These are phyloP conservation scores for Galerucella nymphaeae DNA, from an alignment of 2,888 invertebrate species.

Conservation along the genomic window DNA sequence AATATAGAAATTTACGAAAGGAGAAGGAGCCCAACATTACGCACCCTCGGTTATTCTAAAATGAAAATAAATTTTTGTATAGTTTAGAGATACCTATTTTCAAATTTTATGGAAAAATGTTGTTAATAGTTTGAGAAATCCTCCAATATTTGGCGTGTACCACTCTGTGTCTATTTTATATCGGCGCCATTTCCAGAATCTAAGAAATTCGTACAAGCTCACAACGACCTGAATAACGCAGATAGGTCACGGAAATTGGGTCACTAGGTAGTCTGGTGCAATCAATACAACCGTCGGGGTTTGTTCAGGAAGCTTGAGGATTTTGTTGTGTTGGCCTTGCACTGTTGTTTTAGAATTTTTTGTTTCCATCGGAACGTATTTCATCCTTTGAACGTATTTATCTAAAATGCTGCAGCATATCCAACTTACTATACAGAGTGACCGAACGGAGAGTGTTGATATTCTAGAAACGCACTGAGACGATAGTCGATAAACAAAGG, in stretches of 20 bases:
- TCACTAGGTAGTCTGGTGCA: slow-evolving; percentile 15
- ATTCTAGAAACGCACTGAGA: too few species aligned
- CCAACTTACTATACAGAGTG: too few species aligned
- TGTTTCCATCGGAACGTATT: neutral
- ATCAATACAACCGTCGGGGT: slow-evolving; percentile 11
- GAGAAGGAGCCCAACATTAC: too few species aligned
- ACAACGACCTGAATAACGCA: slow-evolving; percentile 6
- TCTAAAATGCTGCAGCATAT: neutral
- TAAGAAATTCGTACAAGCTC: neutral
- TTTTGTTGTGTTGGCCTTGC: neutral
- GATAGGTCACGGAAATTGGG: slow-evolving; percentile 15
- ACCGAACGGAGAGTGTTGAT: too few species aligned
- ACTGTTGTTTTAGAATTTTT: neutral
- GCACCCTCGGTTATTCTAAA: too few species aligned
- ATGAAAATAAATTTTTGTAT: too few species aligned
- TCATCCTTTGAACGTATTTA: neutral
- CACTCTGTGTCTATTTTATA: neutral
- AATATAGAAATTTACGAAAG: too few species aligned
- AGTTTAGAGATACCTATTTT: too few species aligned
- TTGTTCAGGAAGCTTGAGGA: neutral
- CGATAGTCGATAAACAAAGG: too few species aligned
- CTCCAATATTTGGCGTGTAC: too few species aligned
- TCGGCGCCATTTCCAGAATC: neutral
- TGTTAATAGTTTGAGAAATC: too few species aligned
- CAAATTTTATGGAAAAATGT: too few species aligned